A percentile compares a stretch with the other conserved stretches of the same genome.
These are phyloP conservation scores for Nipponacmea schrenckii DNA, from an alignment of 2,888 invertebrate genomes.

Conservation along the genomic window DNA sequence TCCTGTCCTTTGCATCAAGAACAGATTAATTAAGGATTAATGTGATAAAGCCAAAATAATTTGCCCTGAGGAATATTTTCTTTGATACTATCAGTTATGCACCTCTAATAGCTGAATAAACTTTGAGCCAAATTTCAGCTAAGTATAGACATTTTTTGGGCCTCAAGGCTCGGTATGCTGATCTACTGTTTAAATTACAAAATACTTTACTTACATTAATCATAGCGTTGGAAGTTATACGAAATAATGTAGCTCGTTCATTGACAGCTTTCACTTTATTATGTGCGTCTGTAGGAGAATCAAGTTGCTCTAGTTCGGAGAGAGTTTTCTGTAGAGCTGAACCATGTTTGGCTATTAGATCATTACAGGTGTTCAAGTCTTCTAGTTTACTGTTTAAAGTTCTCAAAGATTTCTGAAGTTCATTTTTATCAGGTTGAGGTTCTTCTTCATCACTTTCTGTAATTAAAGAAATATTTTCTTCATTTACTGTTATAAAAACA, in stretches of 20 bases:
- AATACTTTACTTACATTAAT: conserved; percentile 89
- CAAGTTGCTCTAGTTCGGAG: conserved; percentile 68
- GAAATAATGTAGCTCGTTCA: conserved; percentile 91
- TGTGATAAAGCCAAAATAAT: no score
- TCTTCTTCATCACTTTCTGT: conserved; percentile 74
- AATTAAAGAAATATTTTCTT: conserved; percentile 6
- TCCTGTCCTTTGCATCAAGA: no score
- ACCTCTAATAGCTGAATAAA: no score
- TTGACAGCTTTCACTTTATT: conserved; percentile 82
- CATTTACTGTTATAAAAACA: not conserved
- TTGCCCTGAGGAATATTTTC: no score
- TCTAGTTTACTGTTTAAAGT: conserved; percentile 82
- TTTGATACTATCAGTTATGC: no score
- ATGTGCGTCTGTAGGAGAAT: conserved; percentile 54
- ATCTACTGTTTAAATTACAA: no score
- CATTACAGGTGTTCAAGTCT: conserved; percentile 90
- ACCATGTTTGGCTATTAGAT: conserved; percentile 89
- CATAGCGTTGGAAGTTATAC: conserved; percentile 96
- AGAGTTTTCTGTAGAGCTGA: conserved; percentile 78
- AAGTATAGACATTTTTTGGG: no score
- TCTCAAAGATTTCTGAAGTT: conserved; percentile 71
- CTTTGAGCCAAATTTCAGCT: no score
- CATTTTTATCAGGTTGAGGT: conserved; percentile 69
- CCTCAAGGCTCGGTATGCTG: no score
- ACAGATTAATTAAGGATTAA: no score